Evolutionary conservation across 1,140 invertebrate genomes (phyloP).

Genomic region (Drosophila bipectinata): DNA sequence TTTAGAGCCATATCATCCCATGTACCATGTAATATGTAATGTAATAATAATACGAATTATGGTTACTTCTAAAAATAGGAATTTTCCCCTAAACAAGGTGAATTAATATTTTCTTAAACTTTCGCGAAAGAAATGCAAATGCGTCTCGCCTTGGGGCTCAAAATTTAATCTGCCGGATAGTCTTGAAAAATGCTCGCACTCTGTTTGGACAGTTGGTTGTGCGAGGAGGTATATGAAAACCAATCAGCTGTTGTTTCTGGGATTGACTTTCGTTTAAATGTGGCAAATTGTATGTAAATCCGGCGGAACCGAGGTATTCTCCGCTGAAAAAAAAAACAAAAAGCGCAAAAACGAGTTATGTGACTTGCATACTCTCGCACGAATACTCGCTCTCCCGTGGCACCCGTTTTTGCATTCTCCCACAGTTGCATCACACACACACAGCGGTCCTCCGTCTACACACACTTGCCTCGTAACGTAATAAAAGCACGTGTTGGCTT

Average conservation of each 20-base stretch:
- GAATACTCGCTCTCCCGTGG: conserved; percentile 16
- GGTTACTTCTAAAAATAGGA: too few relatives aligned
- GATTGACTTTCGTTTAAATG: conserved; percentile 1
- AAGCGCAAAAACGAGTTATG: conserved; percentile 58
- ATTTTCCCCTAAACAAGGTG: too few relatives aligned
- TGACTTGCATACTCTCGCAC: conserved; percentile 26
- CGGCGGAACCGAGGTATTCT: not conserved
- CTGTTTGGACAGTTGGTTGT: conserved; percentile 1
- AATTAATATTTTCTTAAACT: too few relatives aligned
- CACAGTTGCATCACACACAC: conserved; percentile 63
- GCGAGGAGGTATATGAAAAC: not conserved
- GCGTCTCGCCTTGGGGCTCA: too few relatives aligned
- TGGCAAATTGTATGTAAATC: not conserved
- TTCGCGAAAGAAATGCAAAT: not conserved
- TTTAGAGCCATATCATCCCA: too few relatives aligned
- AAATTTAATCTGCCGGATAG: too few relatives aligned
- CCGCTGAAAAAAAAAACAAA: not conserved
- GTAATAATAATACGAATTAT: too few relatives aligned
- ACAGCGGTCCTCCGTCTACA: conserved; percentile 13
- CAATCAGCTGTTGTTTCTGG: conserved; percentile 2
- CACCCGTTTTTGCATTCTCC: conserved; percentile 31
- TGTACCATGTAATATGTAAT: too few relatives aligned
- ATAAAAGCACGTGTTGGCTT: conserved; percentile 81
- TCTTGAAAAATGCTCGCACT: not conserved
- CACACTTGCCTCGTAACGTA: conserved; percentile 59